Conservation (phyloP, 1,140 invertebrate species). For the Achroia grisella region DNA sequence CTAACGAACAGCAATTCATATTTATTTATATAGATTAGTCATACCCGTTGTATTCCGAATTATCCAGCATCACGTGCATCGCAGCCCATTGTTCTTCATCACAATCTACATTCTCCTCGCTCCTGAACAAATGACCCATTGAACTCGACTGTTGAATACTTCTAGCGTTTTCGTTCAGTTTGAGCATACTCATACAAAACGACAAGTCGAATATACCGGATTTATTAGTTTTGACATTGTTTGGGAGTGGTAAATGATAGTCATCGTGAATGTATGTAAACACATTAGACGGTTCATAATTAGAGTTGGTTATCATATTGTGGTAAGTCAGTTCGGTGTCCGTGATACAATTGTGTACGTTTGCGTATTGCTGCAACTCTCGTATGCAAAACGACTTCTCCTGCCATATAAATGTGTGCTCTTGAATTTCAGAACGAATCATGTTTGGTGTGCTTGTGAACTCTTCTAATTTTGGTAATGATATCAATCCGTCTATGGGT, state of each 20-base stretch:
- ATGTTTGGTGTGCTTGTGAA: conserved; percentile 26
- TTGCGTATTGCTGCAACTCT: conserved; percentile 41
- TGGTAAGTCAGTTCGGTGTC: conserved; percentile 43
- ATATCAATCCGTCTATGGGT: conserved; percentile 36
- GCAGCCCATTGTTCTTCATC: conserved; percentile 33
- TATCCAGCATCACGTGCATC: conserved; percentile 56
- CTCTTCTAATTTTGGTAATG: conserved; percentile 52
- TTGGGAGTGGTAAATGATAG: conserved; percentile 33
- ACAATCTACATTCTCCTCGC: conserved; percentile 28
- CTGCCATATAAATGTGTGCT: conserved; percentile 60
- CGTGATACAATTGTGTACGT: conserved; percentile 40
- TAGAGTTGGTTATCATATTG: conserved; percentile 29
- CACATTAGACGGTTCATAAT: conserved; percentile 32
- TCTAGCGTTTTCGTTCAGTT: conserved; percentile 17
- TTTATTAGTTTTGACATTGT: conserved; percentile 14
- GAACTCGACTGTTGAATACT: conserved; percentile 19
- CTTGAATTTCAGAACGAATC: conserved; percentile 25
- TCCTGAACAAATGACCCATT: conserved; percentile 34
- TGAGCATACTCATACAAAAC: conserved; percentile 30
- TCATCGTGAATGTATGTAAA: conserved; percentile 59
- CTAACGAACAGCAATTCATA: too few relatives aligned
- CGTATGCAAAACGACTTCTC: conserved; percentile 53
- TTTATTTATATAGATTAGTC: conserved; percentile 1
- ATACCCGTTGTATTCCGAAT: conserved; percentile 56
- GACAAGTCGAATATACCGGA: conserved; percentile 14